Percentiles rank a stretch among this genome's conserved stretches.
Evolutionary conservation across 2,888 invertebrate species (phyloP).

Genomic region (Alentia gelatinosa): DNA sequence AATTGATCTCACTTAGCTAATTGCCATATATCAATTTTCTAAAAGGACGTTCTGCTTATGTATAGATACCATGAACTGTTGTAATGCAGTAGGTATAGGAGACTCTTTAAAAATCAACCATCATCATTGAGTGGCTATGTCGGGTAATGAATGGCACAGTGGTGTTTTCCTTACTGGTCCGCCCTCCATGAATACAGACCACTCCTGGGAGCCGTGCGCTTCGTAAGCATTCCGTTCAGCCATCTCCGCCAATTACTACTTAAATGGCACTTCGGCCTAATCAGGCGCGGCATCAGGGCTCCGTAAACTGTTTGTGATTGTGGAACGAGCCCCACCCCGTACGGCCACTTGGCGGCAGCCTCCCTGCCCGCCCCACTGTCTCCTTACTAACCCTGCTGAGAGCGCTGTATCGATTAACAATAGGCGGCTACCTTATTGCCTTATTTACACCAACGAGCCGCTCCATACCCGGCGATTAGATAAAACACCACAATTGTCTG

Average conservation of each 20-base stretch:
- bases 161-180: too few species aligned
- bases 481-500: neutral
- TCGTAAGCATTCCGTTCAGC: neutral
- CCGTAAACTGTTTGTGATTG: neutral
- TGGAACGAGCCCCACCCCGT: neutral
- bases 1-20: too few species aligned
- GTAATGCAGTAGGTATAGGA: too few species aligned
- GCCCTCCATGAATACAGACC: neutral
- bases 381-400: neutral
- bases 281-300: neutral
- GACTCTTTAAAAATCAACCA: too few species aligned
- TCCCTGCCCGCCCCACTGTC: neutral
- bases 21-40: too few species aligned
- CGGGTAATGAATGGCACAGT: too few species aligned
- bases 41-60: too few species aligned
- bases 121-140: too few species aligned
- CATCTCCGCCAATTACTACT: neutral
- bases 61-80: too few species aligned
- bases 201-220: neutral
- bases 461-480: neutral
- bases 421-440: neutral
- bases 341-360: neutral
- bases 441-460: neutral
- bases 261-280: neutral
- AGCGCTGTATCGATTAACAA: neutral